Evolutionary conservation across 1,140 invertebrate genomes (phyloP).

Genomic region (Fopius arisanus): DNA sequence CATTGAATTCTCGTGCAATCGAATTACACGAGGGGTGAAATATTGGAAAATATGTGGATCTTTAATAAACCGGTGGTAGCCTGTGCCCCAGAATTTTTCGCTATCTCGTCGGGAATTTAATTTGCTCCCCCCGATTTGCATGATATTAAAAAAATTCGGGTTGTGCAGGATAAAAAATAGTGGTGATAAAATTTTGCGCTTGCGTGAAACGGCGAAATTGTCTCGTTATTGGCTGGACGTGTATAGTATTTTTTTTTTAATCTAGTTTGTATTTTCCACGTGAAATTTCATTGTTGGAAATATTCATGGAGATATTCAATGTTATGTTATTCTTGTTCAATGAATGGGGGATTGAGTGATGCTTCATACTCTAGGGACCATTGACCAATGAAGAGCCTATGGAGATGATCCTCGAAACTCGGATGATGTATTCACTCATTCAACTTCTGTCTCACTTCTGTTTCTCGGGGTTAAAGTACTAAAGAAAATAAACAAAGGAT

Average conservation of each 20-base stretch:
- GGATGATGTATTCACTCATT: neutral
- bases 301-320: neutral
- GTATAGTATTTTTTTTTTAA: neutral
- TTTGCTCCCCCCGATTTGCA: neutral
- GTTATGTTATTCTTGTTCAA: neutral
- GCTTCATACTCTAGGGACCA: neutral
- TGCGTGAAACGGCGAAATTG: neutral
- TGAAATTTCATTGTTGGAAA: neutral
- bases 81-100: neutral
- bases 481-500: neutral
- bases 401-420: neutral
- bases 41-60: neutral
- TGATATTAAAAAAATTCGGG: slow-evolving; percentile 11
- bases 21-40: too few species aligned
- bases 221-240: neutral
- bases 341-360: neutral
- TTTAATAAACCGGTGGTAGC: neutral
- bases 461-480: neutral
- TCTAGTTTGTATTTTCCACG: neutral
- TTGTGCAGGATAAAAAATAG: neutral
- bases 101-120: neutral
- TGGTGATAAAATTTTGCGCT: slow-evolving; percentile 3
- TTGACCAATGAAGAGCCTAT: neutral
- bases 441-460: neutral
- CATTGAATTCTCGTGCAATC: too few species aligned